Evolutionary conservation across 1,140 invertebrate genomes (phyloP), one percentile per base, ranked within the genome.

Genomic region (Ostrea edulis): DNA sequence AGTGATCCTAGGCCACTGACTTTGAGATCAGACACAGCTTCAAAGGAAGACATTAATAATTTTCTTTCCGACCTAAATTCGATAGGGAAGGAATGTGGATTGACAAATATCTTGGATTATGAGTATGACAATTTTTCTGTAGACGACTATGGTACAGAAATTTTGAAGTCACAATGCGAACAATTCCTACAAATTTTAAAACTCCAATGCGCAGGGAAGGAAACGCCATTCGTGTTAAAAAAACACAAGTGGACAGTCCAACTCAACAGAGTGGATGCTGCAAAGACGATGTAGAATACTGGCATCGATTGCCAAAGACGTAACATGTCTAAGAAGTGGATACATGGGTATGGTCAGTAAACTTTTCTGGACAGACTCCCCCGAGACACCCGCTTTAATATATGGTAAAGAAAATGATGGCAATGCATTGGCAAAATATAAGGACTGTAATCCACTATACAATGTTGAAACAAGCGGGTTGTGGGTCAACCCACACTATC

Each of bases 391-490:
- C n/a, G n/a, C n/a, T n/a, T n/a, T n/a, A n/a, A n/a, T n/a, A 20
- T 85, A 65, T 58, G 84, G 84, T 4, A 9, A n/a, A 20, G 55
- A 85, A 25, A 44, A 58, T n/a, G 84, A 85, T 68, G 9, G 17
- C 35, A 65, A 65, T 29, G 84, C 84, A 65, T 68, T 85, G 17
- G 84, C n/a, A 8, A 29, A 62, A 65, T 85, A 68, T 17, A 85
- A 35, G 51, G 51, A 35, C 0, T 29, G 20, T 4, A 85, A 85
- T 20, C 12, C 84, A 7, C 17, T 35, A 8, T 85, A 14, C 68
- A 68, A 4, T 0, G 62, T 85, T 51, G 52, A 68, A 65, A 65
- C 11, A 65, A 65, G 14, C 5, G 62, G n/a, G 62, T 11, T n/a
- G n/a, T n/a, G n/a, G n/a, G n/a, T n/a, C n/a, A n/a, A n/a, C n/a